Conservation (phyloP, 2,888 invertebrate species). For the Lacanobia oleracea region DNA sequence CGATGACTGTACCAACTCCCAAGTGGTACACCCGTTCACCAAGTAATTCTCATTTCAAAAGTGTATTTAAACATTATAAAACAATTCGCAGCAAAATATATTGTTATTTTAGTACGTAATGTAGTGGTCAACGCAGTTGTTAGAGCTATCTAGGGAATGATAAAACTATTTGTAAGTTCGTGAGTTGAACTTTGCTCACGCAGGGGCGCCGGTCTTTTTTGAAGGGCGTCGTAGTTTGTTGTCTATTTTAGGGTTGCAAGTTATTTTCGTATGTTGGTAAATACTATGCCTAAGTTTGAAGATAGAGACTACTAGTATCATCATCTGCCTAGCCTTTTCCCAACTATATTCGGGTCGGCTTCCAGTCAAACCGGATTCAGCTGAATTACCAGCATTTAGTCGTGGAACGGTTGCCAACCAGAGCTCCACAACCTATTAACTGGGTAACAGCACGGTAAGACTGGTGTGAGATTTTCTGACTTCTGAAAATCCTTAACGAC, state of each 20-base stretch:
- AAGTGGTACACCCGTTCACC: not conserved
- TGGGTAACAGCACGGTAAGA: no score
- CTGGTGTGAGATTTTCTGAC: no score
- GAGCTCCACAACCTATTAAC: no score
- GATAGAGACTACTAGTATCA: not conserved
- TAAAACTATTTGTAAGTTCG: constrained; percentile 36
- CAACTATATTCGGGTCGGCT: no score
- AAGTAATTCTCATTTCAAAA: constrained; percentile 37
- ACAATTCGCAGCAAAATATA: constrained; percentile 44
- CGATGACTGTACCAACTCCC: constrained; percentile 32
- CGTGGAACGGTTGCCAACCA: no score
- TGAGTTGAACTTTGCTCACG: constrained; percentile 30
- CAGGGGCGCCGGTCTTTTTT: not conserved
- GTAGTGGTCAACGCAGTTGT: constrained; percentile 8
- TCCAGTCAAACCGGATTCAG: no score
- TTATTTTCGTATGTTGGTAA: not conserved
- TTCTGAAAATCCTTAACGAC: no score
- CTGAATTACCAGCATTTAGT: no score
- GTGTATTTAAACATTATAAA: constrained; percentile 50
- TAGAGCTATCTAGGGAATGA: constrained; percentile 33
- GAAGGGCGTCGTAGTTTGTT: constrained; percentile 14
- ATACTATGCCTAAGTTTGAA: not conserved
- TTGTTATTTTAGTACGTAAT: constrained; percentile 19
- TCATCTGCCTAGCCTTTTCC: no score
- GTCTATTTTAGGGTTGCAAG: not conserved